These are phyloP conservation scores for Microctonus aethiopoides DNA, from an alignment of 2,888 invertebrate species.

Conservation along the genomic window DNA sequence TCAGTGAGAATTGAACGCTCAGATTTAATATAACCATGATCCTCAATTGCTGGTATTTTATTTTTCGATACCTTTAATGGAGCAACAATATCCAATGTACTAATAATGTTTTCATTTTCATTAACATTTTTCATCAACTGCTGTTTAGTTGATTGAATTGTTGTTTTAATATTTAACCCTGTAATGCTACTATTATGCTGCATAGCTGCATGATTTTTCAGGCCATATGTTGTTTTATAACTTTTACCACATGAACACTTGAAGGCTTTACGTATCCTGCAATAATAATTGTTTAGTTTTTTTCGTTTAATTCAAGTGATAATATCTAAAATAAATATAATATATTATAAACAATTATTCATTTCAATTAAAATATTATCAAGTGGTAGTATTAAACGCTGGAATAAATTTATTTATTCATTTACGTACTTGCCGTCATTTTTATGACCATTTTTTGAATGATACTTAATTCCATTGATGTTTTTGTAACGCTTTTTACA, in stretches of 20 bases:
- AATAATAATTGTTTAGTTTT: slow-evolving; percentile 11
- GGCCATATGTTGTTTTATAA: slow-evolving; percentile 83
- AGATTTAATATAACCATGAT: slow-evolving; percentile 59
- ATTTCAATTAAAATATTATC: no score
- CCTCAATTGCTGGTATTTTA: slow-evolving; percentile 56
- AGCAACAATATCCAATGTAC: neutral
- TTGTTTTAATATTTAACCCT: slow-evolving; percentile 27
- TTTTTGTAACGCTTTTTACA: slow-evolving; percentile 91
- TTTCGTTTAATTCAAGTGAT: neutral
- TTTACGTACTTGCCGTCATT: slow-evolving; percentile 82
- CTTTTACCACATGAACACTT: slow-evolving; percentile 88
- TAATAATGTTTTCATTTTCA: slow-evolving; percentile 33
- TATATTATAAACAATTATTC: no score
- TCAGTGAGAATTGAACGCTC: slow-evolving; percentile 45
- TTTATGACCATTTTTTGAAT: slow-evolving; percentile 88
- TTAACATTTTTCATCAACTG: slow-evolving; percentile 36
- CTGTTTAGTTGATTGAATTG: slow-evolving; percentile 25
- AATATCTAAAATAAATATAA: neutral
- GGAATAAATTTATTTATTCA: slow-evolving; percentile 21
- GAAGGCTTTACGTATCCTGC: slow-evolving; percentile 81
- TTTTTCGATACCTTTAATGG: slow-evolving; percentile 43
- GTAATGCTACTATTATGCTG: slow-evolving; percentile 58
- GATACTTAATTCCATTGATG: slow-evolving; percentile 89
- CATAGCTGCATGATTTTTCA: slow-evolving; percentile 77
- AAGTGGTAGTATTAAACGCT: no score